Percentiles rank a stretch among this genome's conserved stretches.
Evolutionary conservation across 1,140 invertebrate species (phyloP).

Genomic region (Drosophila santomea): DNA sequence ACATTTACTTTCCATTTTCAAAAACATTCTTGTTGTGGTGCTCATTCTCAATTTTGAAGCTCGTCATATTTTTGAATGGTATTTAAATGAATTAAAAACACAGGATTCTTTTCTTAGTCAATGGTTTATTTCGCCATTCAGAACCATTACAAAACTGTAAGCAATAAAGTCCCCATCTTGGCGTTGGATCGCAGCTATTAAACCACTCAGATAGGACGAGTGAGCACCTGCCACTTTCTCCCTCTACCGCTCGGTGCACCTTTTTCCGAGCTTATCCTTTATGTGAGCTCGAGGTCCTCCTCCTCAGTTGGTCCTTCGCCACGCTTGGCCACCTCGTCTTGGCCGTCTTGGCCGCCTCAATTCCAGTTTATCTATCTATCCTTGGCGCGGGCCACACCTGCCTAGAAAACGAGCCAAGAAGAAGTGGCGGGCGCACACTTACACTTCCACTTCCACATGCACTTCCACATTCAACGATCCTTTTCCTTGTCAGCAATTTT

Average conservation of each 20-base stretch:
- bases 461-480: conserved; percentile 70
- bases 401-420: conserved; percentile 69
- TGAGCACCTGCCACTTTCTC: conserved; percentile 47
- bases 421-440: conserved; percentile 64
- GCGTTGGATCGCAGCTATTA: neutral
- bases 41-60: no score
- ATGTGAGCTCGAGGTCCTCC: conserved; percentile 4
- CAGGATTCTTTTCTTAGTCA: neutral
- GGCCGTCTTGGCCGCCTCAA: conserved; percentile 68
- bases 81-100: neutral
- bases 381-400: conserved; percentile 66
- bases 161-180: neutral
- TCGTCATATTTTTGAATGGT: no score
- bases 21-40: no score
- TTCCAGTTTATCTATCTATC: conserved; percentile 72
- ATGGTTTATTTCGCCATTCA: neutral
- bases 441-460: conserved; percentile 55
- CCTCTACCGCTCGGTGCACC: conserved; percentile 27
- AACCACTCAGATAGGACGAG: conserved; percentile 2
- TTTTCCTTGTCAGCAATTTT: conserved; percentile 49
- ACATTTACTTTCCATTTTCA: no score
- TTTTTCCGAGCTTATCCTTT: conserved; percentile 38
- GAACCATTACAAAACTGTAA: conserved; percentile 2
- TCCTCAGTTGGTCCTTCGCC: conserved; percentile 20
- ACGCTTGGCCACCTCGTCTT: conserved; percentile 70